Evolutionary conservation across 2,888 invertebrate genomes (phyloP).

Genomic region (Erannis defoliaria): DNA sequence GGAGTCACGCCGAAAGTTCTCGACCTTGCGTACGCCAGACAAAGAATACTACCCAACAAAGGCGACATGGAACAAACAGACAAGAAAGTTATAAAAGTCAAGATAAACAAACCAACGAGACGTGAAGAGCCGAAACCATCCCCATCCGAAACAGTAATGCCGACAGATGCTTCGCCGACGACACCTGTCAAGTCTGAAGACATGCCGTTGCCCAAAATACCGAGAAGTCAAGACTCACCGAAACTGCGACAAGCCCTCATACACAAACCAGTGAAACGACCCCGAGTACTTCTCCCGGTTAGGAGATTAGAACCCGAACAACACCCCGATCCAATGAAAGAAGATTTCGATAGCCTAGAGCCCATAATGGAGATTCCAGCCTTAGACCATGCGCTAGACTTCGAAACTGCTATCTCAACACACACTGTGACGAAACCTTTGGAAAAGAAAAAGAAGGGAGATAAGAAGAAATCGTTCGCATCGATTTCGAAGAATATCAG

Average conservation of each 20-base stretch:
- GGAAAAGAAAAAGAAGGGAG: slow-evolving; percentile 53
- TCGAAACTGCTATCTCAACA: slow-evolving; percentile 75
- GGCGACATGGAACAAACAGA: slow-evolving; percentile 49
- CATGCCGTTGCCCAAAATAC: slow-evolving; percentile 48
- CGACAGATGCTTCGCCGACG: slow-evolving; percentile 44
- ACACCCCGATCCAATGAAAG: slow-evolving; percentile 43
- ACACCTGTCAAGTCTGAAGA: slow-evolving; percentile 47
- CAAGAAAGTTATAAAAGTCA: slow-evolving; percentile 69
- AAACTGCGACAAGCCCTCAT: slow-evolving; percentile 70
- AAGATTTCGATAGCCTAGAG: slow-evolving; percentile 49
- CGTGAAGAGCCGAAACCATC: slow-evolving; percentile 60
- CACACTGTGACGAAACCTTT: slow-evolving; percentile 74
- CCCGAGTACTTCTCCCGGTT: slow-evolving; percentile 73
- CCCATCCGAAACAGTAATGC: slow-evolving; percentile 42
- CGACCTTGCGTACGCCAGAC: slow-evolving; percentile 93
- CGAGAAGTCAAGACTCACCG: slow-evolving; percentile 68
- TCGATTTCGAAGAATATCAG: slow-evolving; percentile 59
- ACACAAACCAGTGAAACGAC: slow-evolving; percentile 72
- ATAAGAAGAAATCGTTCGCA: slow-evolving; percentile 62
- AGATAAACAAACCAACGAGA: slow-evolving; percentile 66
- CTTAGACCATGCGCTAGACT: slow-evolving; percentile 59
- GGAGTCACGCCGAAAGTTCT: slow-evolving; percentile 95
- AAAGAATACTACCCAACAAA: slow-evolving; percentile 70
- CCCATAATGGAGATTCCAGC: slow-evolving; percentile 43
- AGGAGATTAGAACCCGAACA: slow-evolving; percentile 60